Base-by-base conservation (phyloP, 2,888 invertebrate species). In the Chelonus formosanus region DNA sequence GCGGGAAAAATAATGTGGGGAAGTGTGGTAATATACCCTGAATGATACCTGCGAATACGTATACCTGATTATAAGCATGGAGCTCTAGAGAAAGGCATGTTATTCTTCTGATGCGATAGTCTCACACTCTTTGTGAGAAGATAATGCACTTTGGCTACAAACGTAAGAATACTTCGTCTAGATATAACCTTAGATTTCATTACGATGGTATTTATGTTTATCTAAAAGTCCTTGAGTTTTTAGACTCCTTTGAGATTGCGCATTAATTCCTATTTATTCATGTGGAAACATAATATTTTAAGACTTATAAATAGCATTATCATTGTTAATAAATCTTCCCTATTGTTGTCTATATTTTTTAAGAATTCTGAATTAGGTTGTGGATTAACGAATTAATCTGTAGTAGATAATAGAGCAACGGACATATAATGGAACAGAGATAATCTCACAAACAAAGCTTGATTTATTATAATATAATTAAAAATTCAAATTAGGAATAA, bases 111-210 rank as follows among this genome's bases (percentile, higher is more conserved):
- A 58, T 34, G 54, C 43, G 60, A 20, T 20, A 35, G 20, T 61
- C 61, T 56, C 57, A 61, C 35, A 62, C 48, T 70, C 61, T 48
- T 56, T 65, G 71, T 71, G 69, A 69, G 64, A 71, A 71, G 48
- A 67, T 63, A 43, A 47, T 69, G 71, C 70, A 69, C 69, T 71
- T 71, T 69, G 61, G 67, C 69, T 62, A 67, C 63, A 65, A 52
- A 63, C 52, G 64, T 59, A 63, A 20, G 20, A 20, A 20, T 20
- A 20, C 2, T 20, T 1, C 61, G 52, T 50, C 52, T 40, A 20
- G 10, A 20, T 20, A 47, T 59, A 54, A 60, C 60, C 65, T 65
- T 34, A 58, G 61, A 65, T 53, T 59, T 56, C 36, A 4, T 48
- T 40, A 4, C 58, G 50, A 59, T 59, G 59, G 44, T 47, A 59